Evolutionary conservation across 2,888 invertebrate species (phyloP).

Genomic region (Tholera decimalis): DNA sequence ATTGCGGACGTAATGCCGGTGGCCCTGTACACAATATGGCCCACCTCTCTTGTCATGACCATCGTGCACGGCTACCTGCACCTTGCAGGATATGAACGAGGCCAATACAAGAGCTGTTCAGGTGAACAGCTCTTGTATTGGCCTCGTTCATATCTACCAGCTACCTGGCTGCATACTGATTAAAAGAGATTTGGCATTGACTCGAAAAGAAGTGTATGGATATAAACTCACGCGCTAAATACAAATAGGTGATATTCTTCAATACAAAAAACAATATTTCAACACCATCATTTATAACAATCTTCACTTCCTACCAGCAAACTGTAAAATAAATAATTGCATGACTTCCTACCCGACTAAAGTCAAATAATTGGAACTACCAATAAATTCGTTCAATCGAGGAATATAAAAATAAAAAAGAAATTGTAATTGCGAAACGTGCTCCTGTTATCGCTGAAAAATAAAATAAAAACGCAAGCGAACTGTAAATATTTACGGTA

Average conservation of each 20-base stretch:
- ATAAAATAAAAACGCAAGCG: conserved; percentile 20
- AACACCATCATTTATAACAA: neutral
- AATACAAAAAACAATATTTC: neutral
- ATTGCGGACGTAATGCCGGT: no score
- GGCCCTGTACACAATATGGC: no score
- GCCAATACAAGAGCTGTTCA: no score
- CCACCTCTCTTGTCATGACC: no score
- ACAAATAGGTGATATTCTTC: neutral
- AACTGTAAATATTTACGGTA: conserved; percentile 1
- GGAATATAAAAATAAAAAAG: conserved; percentile 36
- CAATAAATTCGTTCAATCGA: conserved; percentile 27
- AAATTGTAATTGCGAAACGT: conserved; percentile 36
- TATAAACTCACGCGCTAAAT: conserved; percentile 6
- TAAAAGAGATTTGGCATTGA: neutral
- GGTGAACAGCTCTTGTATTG: no score
- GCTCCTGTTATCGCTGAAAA: conserved; percentile 29
- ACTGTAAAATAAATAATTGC: neutral
- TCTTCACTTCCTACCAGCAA: neutral
- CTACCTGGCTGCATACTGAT: no score
- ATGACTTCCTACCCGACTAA: conserved; percentile 14
- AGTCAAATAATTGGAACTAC: conserved; percentile 20
- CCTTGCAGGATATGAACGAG: no score
- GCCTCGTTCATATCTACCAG: no score
- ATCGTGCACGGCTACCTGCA: neutral
- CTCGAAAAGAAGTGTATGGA: neutral